Percentiles rank a stretch among this genome's conserved stretches.
phyloP scores from a whole-genome alignment of 2,797 vertebrate species.

The Myoxocephalus aenaeus region DNA sequence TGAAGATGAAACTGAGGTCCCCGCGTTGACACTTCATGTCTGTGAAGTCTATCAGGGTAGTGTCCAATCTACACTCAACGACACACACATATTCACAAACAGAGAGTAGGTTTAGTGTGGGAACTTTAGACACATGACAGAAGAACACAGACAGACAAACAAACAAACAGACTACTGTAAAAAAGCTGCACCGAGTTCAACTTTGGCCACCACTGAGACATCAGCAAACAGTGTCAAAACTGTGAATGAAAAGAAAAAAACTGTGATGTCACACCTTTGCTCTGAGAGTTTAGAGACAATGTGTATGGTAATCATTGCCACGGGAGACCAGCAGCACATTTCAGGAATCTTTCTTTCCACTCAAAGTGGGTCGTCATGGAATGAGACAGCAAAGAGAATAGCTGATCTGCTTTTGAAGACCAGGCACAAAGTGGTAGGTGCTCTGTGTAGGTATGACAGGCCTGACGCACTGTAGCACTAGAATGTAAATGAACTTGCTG shows the following conservation, averaged over 20 bases:
- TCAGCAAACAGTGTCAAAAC: constrained; percentile 19
- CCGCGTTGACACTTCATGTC: constrained; percentile 99
- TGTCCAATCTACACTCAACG: constrained; percentile 89
- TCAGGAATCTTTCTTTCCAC: background rate
- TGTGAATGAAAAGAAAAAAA: background rate
- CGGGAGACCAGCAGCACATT: constrained; percentile 24
- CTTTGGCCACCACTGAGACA: background rate
- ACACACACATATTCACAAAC: background rate
- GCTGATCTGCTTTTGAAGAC: constrained; percentile 33
- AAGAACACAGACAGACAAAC: background rate
- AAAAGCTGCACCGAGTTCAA: background rate
- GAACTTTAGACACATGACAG: background rate
- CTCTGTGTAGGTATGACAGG: constrained; percentile 36
- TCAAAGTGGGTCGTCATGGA: constrained; percentile 22
- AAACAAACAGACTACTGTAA: background rate
- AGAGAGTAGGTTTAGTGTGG: background rate
- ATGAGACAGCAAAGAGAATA: constrained; percentile 58
- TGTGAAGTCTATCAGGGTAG: constrained; percentile 98
- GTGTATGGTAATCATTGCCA: constrained; percentile 47
- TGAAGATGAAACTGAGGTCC: constrained; percentile 99
- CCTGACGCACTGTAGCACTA: constrained; percentile 22
- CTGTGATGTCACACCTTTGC: constrained; percentile 11
- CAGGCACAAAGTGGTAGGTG: constrained; percentile 37
- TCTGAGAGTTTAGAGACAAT: constrained; percentile 16
- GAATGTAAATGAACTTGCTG: constrained; percentile 64